Percentiles rank a stretch among this genome's conserved stretches.
phyloP scores from a whole-genome alignment of 2,888 invertebrate species.

The Pristionchus fissidentatus region DNA sequence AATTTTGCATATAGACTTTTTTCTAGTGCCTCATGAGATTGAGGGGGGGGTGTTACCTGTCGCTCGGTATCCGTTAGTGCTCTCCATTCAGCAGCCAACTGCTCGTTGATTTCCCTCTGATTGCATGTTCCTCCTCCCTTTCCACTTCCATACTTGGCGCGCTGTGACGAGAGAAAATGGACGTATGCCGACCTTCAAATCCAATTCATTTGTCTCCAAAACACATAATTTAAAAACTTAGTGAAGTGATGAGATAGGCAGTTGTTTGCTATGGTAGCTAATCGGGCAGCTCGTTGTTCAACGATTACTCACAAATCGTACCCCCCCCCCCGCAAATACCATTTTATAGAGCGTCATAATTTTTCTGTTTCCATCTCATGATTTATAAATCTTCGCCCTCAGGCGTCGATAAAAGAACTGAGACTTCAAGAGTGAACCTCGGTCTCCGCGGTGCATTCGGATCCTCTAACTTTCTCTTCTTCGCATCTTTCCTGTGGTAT shows the following conservation, averaged over 20 bases:
- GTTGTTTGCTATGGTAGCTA: too few species aligned
- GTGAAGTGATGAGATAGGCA: too few species aligned
- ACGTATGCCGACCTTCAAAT: slow-evolving; percentile 45
- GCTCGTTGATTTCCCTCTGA: slow-evolving; percentile 41
- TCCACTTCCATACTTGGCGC: slow-evolving; percentile 40
- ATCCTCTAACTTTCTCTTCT: slow-evolving; percentile 45
- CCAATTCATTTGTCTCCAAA: too few species aligned
- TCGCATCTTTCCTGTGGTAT: slow-evolving; percentile 47
- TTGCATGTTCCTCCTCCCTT: neutral
- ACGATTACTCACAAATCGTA: too few species aligned
- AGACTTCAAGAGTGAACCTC: neutral
- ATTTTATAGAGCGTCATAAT: neutral
- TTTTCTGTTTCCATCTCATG: neutral
- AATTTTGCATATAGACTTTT: neutral
- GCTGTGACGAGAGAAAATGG: slow-evolving; percentile 39
- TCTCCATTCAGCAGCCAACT: slow-evolving; percentile 43
- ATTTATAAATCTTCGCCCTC: neutral
- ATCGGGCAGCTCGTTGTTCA: too few species aligned
- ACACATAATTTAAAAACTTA: neutral
- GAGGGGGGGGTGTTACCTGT: neutral
- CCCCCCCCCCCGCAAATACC: neutral
- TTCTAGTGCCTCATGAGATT: neutral
- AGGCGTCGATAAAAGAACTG: neutral
- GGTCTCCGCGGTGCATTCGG: slow-evolving; percentile 46
- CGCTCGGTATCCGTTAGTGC: slow-evolving; percentile 36